Evolutionary conservation across 2,888 invertebrate genomes (phyloP), one percentile per base, ranked within the genome.

Genomic region (Lochmaea capreae): DNA sequence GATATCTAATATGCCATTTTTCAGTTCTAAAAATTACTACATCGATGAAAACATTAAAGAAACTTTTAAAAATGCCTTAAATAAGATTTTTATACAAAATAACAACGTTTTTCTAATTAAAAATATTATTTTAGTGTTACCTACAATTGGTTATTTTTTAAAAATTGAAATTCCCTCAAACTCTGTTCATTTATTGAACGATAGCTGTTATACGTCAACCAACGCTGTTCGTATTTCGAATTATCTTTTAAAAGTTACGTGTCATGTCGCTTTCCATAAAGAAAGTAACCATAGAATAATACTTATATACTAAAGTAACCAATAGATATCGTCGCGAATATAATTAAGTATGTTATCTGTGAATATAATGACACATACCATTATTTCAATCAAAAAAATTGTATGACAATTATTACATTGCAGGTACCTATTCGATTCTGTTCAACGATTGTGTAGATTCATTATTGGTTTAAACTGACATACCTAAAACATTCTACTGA

Each of bases 1-100:
- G 58, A 54, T 62, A 67, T 72, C 75, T 74, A 69, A 71, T 16
- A n/a, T 71, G n/a, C 2, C 46, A 71, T 58, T 71, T 63, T 42
- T n/a, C n/a, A 42, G 12, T 18, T 43, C 16, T 4, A 63, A 63
- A 63, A 18, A 43, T 43, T 43, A 43, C 42, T 3, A 18, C 16
- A 63, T 63, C 43, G 9, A n/a, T 54, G 2, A 3, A 16, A 10
- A 16, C 10, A 54, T 10, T 54, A 18, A 10, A 16, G 4, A 54
- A 54, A 18, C 10, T 16, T 9, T 54, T 18, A 18, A 8, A 18
- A 54, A 18, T 16, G 16, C 9, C 3, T 10, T 52, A 52, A 18
- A 16, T 18, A 10, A 16, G 9, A 11, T 18, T 54, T 18, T 18
- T 54, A 1, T 18, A 54, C 3, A 0, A 16, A n/a, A 11, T 54